Evolutionary conservation across 1,140 invertebrate species (phyloP).

Genomic region (Camponotus vicinus): DNA sequence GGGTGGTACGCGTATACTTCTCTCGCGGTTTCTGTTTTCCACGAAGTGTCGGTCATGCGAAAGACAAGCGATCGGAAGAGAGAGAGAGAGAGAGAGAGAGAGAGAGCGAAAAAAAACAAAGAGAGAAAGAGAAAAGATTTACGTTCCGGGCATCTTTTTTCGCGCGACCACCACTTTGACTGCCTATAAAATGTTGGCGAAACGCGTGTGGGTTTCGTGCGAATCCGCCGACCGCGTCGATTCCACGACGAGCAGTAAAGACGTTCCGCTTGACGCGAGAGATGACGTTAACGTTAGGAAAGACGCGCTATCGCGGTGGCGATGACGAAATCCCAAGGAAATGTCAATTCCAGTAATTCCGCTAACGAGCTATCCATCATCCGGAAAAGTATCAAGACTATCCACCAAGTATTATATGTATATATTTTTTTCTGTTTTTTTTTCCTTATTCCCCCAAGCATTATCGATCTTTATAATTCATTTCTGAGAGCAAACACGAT

Average conservation of each 20-base stretch:
- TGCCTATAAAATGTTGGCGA: constrained; percentile 70
- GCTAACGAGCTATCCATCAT: constrained; percentile 10
- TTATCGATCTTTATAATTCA: background rate
- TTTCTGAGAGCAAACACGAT: background rate
- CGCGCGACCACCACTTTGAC: constrained; percentile 71
- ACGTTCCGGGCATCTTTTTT: constrained; percentile 67
- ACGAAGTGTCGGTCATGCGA: constrained; percentile 51
- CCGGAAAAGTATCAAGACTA: background rate
- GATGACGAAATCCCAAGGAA: background rate
- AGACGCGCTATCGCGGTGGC: background rate
- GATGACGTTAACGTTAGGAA: constrained; percentile 35
- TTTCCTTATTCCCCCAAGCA: background rate
- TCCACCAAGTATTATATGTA: no score
- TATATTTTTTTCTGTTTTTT: background rate
- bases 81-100: background rate
- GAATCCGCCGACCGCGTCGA: constrained; percentile 50
- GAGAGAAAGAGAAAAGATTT: constrained; percentile 68
- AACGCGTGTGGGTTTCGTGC: constrained; percentile 64
- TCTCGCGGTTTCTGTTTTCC: constrained; percentile 69
- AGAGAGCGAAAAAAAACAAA: constrained; percentile 23
- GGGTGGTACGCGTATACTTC: constrained; percentile 25
- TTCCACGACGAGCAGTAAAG: constrained; percentile 49
- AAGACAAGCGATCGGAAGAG: constrained; percentile 5
- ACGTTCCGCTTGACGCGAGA: constrained; percentile 13
- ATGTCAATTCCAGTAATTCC: background rate